Evolutionary conservation across 2,797 vertebrate genomes (phyloP), one percentile per base, ranked within the genome.

Genomic region (Premnoplex brunnescens): DNA sequence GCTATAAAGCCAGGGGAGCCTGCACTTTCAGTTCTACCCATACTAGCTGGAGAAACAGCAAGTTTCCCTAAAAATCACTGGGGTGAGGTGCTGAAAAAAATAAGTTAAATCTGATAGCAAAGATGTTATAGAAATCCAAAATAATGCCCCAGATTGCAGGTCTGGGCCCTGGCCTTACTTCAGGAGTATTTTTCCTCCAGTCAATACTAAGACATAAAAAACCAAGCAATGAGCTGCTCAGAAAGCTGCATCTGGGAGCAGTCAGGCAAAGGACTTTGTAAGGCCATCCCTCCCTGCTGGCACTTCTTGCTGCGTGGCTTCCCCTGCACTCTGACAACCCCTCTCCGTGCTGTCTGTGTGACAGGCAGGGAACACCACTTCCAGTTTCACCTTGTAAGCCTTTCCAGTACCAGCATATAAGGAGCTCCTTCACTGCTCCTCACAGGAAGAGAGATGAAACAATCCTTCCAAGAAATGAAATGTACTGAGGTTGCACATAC

Each of bases 261-360:
- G 39, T 34, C 67, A 79, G 59, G 30, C 43, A 72, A 69, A 74
- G 72, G 75, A 66, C 60, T 8, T 0, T 9, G 28, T 71, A 46
- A 81, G 43, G 55, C 56, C 37, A 14, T 58, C n/a, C 19, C 27
- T 89, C 39, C 73, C 55, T 0, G 0, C 36, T 2, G 17, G 55
- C 75, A 28, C 6, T 88, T 73, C 52, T 58, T 1, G 6, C 32
- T 55, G 12, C 3, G 7, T 3, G 2, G 60, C 44, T 83, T 89
- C n/a, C 66, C 39, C 14, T 28, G 66, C 48, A 8, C 39, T 83
- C 21, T 2, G 0, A 51, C 27, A 66, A 0, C 30, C 39, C 54
- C 5, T 1, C 19, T 27, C 52, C 0, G 0, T 32, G 36, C 9
- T 4, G 0, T 32, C 71, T 60, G 1, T 6, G 26, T 7, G 10